These are phyloP conservation scores for Coracopsis vasa DNA, from an alignment of 2,113 vertebrate genomes.

Conservation along the genomic window DNA sequence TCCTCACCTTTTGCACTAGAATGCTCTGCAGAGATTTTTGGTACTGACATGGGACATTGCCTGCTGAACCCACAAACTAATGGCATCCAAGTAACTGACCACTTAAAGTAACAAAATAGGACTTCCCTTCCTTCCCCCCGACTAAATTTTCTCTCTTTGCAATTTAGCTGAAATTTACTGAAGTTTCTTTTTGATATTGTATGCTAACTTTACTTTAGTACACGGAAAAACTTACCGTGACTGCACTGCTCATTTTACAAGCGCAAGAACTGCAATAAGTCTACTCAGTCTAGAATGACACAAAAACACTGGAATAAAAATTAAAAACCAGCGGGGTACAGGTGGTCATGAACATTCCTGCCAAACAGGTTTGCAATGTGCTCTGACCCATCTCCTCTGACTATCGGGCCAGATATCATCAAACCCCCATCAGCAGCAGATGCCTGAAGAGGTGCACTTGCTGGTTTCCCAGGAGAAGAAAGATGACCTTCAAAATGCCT, in stretches of 20 bases:
- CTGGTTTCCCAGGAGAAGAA: slow-evolving; percentile 14
- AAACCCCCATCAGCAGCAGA: neutral
- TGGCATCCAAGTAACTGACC: neutral
- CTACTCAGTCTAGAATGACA: neutral
- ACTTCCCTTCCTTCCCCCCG: neutral
- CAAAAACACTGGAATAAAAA: neutral
- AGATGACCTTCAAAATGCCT: slow-evolving; percentile 13
- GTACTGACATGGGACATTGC: neutral
- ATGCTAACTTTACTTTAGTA: neutral
- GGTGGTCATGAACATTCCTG: neutral
- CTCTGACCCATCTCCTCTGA: neutral
- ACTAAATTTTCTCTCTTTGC: neutral
- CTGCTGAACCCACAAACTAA: neutral
- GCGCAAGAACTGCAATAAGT: neutral
- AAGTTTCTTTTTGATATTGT: neutral
- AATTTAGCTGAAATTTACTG: neutral
- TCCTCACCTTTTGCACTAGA: neutral
- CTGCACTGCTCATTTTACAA: neutral
- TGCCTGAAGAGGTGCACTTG: slow-evolving; percentile 9
- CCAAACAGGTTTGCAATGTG: neutral
- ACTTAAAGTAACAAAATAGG: neutral
- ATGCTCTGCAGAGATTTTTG: neutral
- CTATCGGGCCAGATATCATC: neutral
- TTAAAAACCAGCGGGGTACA: neutral
- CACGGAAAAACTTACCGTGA: neutral